Conservation (phyloP, 2,888 invertebrate genomes). For the Protophormia terraenovae region DNA sequence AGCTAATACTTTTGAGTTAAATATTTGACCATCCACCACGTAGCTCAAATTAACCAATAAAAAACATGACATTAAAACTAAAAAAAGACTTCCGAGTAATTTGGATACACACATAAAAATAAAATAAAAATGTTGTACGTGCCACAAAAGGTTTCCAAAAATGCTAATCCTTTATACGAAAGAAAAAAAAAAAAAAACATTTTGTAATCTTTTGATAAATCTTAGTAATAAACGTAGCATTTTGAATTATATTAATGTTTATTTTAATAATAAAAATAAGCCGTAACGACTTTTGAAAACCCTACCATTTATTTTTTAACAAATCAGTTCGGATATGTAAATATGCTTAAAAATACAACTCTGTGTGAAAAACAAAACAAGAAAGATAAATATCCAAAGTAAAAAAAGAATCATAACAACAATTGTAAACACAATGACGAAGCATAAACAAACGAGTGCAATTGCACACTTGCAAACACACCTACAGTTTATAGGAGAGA, state of each 20-base stretch:
- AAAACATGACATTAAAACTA: slow-evolving; percentile 51
- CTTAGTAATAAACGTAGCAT: neutral
- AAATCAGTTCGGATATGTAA: no score
- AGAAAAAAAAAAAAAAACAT: neutral
- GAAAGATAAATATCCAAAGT: no score
- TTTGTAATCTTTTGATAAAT: neutral
- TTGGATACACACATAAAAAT: slow-evolving; percentile 10
- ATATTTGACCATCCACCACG: neutral
- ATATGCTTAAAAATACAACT: no score
- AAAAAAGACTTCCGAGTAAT: slow-evolving; percentile 59
- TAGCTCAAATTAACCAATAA: slow-evolving; percentile 56
- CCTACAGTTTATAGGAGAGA: no score
- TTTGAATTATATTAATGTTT: neutral
- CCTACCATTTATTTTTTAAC: neutral
- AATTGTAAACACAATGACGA: no score
- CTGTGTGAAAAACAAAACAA: no score
- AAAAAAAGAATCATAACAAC: no score
- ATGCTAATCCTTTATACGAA: slow-evolving; percentile 13
- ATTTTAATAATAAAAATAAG: neutral
- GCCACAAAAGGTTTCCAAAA: slow-evolving; percentile 4
- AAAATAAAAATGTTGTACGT: slow-evolving; percentile 46
- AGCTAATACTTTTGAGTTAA: no score
- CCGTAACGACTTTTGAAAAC: neutral
- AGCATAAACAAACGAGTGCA: no score
- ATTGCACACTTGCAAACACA: no score